phyloP scores from a whole-genome alignment of 2,888 invertebrate genomes.

The Dorcus hopei region DNA sequence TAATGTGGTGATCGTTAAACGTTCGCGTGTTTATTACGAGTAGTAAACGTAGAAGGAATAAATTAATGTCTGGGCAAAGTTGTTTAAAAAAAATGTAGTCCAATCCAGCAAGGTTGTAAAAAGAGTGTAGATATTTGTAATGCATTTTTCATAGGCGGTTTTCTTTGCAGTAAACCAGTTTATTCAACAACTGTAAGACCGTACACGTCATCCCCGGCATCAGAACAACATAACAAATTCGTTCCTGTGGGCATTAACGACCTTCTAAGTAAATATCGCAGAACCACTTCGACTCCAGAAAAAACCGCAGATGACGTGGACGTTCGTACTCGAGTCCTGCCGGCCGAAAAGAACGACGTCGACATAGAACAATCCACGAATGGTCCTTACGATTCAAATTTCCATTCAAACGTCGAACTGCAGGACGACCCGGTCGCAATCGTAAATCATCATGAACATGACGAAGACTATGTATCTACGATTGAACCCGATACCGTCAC shows the following conservation, averaged over 20 bases:
- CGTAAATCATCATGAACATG: constrained; percentile 47
- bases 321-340: constrained; percentile 35
- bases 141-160: background rate
- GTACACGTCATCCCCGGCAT: constrained; percentile 55
- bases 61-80: too few species aligned
- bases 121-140: too few species aligned
- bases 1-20: too few species aligned
- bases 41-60: too few species aligned
- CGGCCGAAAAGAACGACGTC: constrained; percentile 42
- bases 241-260: constrained; percentile 55
- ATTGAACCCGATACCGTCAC: constrained; percentile 59
- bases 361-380: constrained; percentile 51
- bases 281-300: constrained; percentile 46
- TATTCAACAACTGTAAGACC: constrained; percentile 55
- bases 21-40: too few species aligned
- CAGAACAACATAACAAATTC: constrained; percentile 25
- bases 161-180: constrained; percentile 49
- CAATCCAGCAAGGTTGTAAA: too few species aligned
- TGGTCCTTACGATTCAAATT: constrained; percentile 59
- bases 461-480: constrained; percentile 54
- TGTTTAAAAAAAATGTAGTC: too few species aligned
- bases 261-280: constrained; percentile 56
- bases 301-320: constrained; percentile 32
- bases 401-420: constrained; percentile 49
- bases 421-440: constrained; percentile 57